phyloP scores from a whole-genome alignment of 2,888 invertebrate genomes.

The Cantharis rufa region DNA sequence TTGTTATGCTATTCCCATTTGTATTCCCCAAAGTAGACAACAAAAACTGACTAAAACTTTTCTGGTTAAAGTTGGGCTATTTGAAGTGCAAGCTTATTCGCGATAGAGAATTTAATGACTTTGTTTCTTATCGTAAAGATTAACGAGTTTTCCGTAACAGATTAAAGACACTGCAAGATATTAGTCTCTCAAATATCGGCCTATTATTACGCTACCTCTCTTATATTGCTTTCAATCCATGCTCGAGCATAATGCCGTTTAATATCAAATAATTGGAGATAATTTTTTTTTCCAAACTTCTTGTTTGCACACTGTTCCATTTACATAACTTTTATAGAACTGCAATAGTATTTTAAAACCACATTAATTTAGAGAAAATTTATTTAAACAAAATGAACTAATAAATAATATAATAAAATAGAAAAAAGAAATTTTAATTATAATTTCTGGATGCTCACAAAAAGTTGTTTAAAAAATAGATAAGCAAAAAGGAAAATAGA shows the following conservation, averaged over 20 bases:
- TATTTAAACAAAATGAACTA: too few species aligned
- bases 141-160: slow-evolving; percentile 51
- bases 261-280: neutral
- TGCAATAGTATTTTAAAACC: neutral
- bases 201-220: slow-evolving; percentile 35
- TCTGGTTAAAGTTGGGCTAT: slow-evolving; percentile 53
- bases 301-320: neutral
- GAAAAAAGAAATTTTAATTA: neutral
- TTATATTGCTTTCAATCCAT: slow-evolving; percentile 2
- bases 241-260: neutral
- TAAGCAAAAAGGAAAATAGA: neutral
- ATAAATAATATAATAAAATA: too few species aligned
- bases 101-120: slow-evolving; percentile 52
- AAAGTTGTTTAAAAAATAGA: neutral
- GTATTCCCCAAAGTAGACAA: slow-evolving; percentile 32
- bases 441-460: neutral
- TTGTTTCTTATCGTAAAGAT: slow-evolving; percentile 53
- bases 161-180: slow-evolving; percentile 48
- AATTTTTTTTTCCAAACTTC: neutral
- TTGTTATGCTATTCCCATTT: slow-evolving; percentile 30
- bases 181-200: slow-evolving; percentile 45
- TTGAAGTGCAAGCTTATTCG: slow-evolving; percentile 45
- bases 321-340: too few species aligned
- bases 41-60: slow-evolving; percentile 43
- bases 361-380: too few species aligned